Conservation (phyloP, 2,888 invertebrate genomes). For the Urechis unicinctus region DNA sequence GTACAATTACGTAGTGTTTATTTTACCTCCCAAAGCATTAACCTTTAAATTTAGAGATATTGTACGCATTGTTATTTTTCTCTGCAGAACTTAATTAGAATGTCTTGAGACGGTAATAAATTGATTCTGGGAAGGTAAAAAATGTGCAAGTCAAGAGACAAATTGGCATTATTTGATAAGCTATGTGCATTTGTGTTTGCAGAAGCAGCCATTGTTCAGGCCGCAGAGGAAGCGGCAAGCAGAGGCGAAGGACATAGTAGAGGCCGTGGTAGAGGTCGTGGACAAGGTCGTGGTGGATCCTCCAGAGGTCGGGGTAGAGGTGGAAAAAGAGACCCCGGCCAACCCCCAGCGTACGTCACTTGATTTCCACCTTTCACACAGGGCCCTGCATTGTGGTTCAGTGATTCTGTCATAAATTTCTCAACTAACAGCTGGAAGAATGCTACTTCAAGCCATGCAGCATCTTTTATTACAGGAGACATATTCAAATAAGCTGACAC, state of each 20-base stretch:
- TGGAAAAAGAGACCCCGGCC: conserved; percentile 13
- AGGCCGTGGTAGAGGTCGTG: conserved; percentile 16
- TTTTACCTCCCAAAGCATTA: too few species aligned
- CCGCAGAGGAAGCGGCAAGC: conserved; percentile 21
- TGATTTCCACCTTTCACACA: background rate
- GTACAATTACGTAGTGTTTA: conserved; percentile 8
- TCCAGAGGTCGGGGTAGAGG: conserved; percentile 6
- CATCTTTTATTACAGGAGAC: too few species aligned
- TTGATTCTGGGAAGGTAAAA: background rate
- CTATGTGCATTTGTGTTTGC: background rate
- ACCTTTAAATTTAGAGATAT: too few species aligned
- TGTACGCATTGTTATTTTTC: background rate
- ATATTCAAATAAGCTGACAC: too few species aligned
- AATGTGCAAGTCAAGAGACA: background rate
- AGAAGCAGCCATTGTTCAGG: conserved; percentile 22
- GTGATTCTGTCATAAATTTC: background rate
- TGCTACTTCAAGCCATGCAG: too few species aligned
- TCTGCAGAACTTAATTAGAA: background rate
- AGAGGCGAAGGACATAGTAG: background rate
- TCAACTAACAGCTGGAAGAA: too few species aligned
- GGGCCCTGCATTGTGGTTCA: background rate
- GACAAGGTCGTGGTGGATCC: conserved; percentile 14
- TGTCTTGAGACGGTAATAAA: too few species aligned
- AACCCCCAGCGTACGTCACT: background rate
- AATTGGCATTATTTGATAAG: background rate